Percentiles rank a stretch among this genome's conserved stretches.
These are phyloP conservation scores for Geopemphigus sp. DNA, from an alignment of 1,140 invertebrate species.

Conservation along the genomic window DNA sequence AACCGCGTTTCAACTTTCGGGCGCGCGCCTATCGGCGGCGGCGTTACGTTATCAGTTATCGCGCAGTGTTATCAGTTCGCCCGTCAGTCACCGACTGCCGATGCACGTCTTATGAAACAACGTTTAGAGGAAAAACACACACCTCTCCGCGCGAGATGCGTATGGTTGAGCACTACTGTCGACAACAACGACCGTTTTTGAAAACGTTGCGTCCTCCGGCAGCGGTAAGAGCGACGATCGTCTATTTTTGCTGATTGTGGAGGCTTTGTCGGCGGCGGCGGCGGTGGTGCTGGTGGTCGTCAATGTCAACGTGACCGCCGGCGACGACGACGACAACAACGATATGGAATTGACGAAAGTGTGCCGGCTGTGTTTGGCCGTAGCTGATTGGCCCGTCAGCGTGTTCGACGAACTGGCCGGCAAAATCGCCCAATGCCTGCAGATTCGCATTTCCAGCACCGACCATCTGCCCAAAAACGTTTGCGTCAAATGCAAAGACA, in stretches of 20 bases:
- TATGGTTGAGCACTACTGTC: not conserved
- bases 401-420: slow-evolving; percentile 27
- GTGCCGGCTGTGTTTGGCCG: slow-evolving; percentile 30
- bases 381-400: slow-evolving; percentile 27
- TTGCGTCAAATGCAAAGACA: slow-evolving; percentile 40
- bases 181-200: not conserved
- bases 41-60: not conserved
- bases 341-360: slow-evolving; percentile 30
- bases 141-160: not conserved
- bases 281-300: too few relatives aligned
- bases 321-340: not conserved
- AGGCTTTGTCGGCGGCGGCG: not conserved
- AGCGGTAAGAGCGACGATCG: not conserved
- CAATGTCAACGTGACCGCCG: not conserved
- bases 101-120: slow-evolving; percentile 11
- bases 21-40: not conserved
- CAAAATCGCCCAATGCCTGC: slow-evolving; percentile 25
- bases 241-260: not conserved
- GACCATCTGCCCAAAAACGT: slow-evolving; percentile 39
- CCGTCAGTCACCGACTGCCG: not conserved
- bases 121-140: not conserved
- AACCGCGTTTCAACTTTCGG: not conserved
- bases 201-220: too few relatives aligned
- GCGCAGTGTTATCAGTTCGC: slow-evolving; percentile 22
- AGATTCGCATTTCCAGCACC: slow-evolving; percentile 15